Evolutionary conservation across 1,140 invertebrate genomes (phyloP).

Genomic region (Gonatopus flavifemur): DNA sequence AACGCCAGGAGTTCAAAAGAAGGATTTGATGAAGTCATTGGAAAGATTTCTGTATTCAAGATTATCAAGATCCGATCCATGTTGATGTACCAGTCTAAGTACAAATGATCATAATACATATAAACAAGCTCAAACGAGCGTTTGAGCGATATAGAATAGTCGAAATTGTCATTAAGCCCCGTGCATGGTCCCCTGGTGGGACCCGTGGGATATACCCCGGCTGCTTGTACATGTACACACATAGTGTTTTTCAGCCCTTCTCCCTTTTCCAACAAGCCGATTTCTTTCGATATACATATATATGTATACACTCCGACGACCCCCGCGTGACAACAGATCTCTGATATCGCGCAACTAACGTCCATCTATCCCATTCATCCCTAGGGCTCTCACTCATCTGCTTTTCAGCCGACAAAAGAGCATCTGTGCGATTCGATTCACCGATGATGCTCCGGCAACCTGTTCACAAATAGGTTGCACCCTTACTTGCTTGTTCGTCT

Average conservation of each 20-base stretch:
- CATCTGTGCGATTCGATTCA: slow-evolving; percentile 51
- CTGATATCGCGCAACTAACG: slow-evolving; percentile 35
- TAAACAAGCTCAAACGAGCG: slow-evolving; percentile 56
- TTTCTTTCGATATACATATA: too few relatives aligned
- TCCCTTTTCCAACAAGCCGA: too few relatives aligned
- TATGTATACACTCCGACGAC: too few relatives aligned
- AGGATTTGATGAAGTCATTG: too few relatives aligned
- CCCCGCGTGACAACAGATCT: too few relatives aligned
- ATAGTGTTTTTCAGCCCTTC: slow-evolving; percentile 13
- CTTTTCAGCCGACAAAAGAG: slow-evolving; percentile 56
- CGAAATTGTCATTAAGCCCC: slow-evolving; percentile 38
- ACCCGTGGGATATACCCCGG: slow-evolving; percentile 48
- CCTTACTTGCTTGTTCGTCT: slow-evolving; percentile 13
- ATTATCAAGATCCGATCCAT: too few relatives aligned
- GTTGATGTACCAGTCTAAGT: slow-evolving; percentile 23
- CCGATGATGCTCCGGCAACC: slow-evolving; percentile 39
- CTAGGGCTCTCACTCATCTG: slow-evolving; percentile 44
- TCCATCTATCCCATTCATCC: too few relatives aligned
- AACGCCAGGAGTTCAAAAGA: too few relatives aligned
- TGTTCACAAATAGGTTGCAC: slow-evolving; percentile 42
- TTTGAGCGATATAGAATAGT: slow-evolving; percentile 54
- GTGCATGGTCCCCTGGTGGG: slow-evolving; percentile 31
- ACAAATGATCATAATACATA: slow-evolving; percentile 52
- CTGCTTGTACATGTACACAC: slow-evolving; percentile 12
- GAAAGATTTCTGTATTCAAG: too few relatives aligned